A percentile compares a stretch with the other conserved stretches of the same genome.
phyloP scores from a whole-genome alignment of 1,140 invertebrate species.

The Lepidotrigona ventralis region DNA sequence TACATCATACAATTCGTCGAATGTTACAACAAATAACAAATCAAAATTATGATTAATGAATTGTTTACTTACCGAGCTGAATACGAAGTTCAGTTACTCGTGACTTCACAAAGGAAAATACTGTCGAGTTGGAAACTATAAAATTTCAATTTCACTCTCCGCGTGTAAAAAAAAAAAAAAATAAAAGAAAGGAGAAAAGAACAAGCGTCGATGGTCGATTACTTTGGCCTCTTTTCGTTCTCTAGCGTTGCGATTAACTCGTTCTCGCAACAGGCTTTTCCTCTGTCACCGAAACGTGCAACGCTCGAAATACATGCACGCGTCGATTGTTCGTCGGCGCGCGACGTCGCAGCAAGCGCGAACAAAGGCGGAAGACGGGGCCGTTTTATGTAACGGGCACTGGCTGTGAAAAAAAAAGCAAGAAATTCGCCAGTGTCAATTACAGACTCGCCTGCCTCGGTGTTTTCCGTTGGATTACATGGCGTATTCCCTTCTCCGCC shows the following conservation, averaged over 20 bases:
- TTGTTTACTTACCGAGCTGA: too few relatives aligned
- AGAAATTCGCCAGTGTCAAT: conserved; percentile 23
- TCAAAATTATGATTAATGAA: too few relatives aligned
- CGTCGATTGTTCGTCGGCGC: conserved; percentile 33
- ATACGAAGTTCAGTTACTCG: too few relatives aligned
- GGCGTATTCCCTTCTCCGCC: background rate
- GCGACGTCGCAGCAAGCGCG: background rate
- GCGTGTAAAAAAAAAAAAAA: too few relatives aligned
- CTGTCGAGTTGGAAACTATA: too few relatives aligned
- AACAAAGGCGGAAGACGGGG: conserved; percentile 22
- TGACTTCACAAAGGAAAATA: too few relatives aligned
- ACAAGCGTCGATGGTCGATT: background rate
- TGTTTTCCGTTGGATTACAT: conserved; percentile 10
- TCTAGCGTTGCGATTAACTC: background rate
- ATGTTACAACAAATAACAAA: too few relatives aligned
- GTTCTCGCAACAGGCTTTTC: background rate
- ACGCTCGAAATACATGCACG: conserved; percentile 22
- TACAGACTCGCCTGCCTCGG: background rate
- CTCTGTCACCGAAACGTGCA: background rate
- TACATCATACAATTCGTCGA: too few relatives aligned
- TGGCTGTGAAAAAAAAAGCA: background rate
- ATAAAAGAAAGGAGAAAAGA: background rate
- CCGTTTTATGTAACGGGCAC: conserved; percentile 6
- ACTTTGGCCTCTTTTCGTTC: background rate
- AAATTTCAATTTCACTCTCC: too few relatives aligned